Evolutionary conservation across 2,113 vertebrate genomes (phyloP), one percentile per base, ranked within the genome.

Genomic region (Oplegnathus fasciatus): DNA sequence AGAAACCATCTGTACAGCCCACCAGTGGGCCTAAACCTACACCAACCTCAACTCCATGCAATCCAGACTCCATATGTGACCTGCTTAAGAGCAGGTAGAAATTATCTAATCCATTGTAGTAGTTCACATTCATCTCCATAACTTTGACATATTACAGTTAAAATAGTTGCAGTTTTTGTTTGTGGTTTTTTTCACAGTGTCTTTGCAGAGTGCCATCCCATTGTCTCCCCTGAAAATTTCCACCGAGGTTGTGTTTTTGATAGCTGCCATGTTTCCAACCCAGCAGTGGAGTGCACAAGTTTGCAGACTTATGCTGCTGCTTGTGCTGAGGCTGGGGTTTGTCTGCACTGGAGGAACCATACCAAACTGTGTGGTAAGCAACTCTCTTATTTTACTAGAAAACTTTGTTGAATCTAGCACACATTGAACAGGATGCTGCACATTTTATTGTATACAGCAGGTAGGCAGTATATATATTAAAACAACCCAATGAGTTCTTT

Each of bases 191-290:
- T 89, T 82, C 26, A 57, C 90, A 96, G 96, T 75, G 62, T 96
- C 55, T 96, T 96, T 89, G 90, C 85, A 67, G 87, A 64, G 2
- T 96, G 96, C 67, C 95, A 95, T 80, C 54, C 80, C 0, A 60
- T 88, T 44, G 67, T 96, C 37, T 88, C 92, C 0, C 94, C 95
- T 6, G 88, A 96, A 1, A 89, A 94, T 65, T 98, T 95, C 96
- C 96, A 97, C 8, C 46, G 65, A 22, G 98, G 97, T 54, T 99
- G 98, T 10, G 1, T 94, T 50, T 99, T 95, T 88, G 98, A 99
- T 85, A 97, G 96, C 62, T 98, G 97, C 83, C 82, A 92, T 0
- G 88, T 97, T 86, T 93, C 94, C 3, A 86, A 90, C 55, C 77
- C 85, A 3, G 75, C 79, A 50, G 78, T 98, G 55, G 97, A 97